Evolutionary conservation across 1,140 invertebrate species (phyloP), one percentile per base, ranked within the genome.

Genomic region (Apolygus lucorum): DNA sequence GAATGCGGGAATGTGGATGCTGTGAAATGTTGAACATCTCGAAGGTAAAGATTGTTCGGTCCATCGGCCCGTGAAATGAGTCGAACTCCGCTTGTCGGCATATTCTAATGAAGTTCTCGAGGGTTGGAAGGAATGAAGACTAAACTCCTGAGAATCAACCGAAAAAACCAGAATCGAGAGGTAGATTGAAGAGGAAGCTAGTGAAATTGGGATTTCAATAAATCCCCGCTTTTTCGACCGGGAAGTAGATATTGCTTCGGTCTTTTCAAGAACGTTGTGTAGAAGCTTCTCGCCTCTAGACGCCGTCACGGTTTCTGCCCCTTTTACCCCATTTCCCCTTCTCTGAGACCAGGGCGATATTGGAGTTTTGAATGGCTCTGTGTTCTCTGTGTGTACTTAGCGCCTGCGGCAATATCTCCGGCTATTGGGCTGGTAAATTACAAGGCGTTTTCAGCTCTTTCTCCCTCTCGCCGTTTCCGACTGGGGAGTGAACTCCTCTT

Each of bases 341-440:
- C 34, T 8, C 8, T 49, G 34, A 49, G 34, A 11, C 17, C 34
- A 8, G 34, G 8, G 34, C 34, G 62, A 63, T 63, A 63, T 63
- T 63, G 62, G 62, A 63, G 62, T 63, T 63, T 63, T 63, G 62
- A 63, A 63, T 63, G 62, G 26, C 2, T 26, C 62, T 63, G 62
- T 63, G 62, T 63, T 63, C 62, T 21, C 62, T 22, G 21, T 63
- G 62, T 63, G 62, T 63, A 63, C 62, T 63, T 63, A 63, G 62
- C 62, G 62, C 62, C 62, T 63, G 22, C 21, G 26, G 62, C 62
- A 63, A 63, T 63, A 63, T 63, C 62, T 63, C 62, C 62, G 62
- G 62, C 62, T 63, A 63, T 63, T 63, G 62, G 62, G 21, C 62
- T 27, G 62, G 62, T 63, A 63, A 63, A 63, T 63, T 63, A 63